Evolutionary conservation across 2,113 vertebrate genomes (phyloP).

Genomic region (Parus major): DNA sequence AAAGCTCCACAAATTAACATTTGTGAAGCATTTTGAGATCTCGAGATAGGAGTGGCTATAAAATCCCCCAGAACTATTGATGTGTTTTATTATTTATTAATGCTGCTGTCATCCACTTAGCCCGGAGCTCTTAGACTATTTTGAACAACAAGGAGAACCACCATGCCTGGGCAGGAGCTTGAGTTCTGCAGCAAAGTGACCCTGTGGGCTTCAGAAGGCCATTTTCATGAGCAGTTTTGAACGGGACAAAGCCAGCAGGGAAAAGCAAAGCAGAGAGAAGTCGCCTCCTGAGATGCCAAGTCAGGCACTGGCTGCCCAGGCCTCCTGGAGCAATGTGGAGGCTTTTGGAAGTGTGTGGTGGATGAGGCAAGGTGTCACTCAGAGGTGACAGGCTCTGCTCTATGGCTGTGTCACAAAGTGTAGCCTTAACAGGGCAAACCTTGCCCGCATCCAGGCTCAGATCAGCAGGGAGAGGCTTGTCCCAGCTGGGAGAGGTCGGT

Average conservation of each 20-base stretch:
- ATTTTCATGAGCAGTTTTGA: background rate
- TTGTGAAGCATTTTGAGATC: background rate
- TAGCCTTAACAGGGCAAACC: background rate
- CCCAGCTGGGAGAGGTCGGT: background rate
- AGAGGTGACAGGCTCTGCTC: background rate
- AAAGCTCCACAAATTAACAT: background rate
- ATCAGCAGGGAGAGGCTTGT: background rate
- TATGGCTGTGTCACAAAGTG: background rate
- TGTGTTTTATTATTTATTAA: constrained; percentile 20
- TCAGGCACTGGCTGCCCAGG: background rate
- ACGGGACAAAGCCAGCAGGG: background rate
- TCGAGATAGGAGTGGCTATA: background rate
- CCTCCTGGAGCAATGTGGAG: rapidly evolving
- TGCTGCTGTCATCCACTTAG: background rate
- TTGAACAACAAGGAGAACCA: background rate
- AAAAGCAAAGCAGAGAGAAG: background rate
- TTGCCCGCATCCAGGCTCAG: rapidly evolving
- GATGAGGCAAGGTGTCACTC: background rate
- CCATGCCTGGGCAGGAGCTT: rapidly evolving
- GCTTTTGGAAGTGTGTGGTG: background rate
- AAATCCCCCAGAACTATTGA: background rate
- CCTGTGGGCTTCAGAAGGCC: rapidly evolving
- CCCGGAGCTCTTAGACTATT: background rate
- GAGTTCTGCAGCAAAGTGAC: background rate
- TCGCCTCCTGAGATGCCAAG: background rate